phyloP scores from a whole-genome alignment of 2,888 invertebrate species.

The Cosmia trapezina region DNA sequence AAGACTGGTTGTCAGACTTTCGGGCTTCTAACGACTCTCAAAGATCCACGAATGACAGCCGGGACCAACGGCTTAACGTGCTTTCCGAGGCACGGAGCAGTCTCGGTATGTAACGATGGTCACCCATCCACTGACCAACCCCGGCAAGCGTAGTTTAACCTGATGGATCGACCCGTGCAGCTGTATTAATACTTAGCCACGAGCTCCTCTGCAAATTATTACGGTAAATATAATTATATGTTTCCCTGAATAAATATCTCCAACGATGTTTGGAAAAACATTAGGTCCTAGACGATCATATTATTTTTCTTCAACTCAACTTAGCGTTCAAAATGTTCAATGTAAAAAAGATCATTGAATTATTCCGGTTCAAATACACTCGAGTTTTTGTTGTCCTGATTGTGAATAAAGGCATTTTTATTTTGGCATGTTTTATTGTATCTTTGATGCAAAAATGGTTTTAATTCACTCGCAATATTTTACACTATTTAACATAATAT shows the following conservation, averaged over 20 bases:
- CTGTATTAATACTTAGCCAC: too few species aligned
- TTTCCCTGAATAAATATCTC: background rate
- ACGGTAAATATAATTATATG: background rate
- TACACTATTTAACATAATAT: background rate
- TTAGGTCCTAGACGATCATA: background rate
- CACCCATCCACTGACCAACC: too few species aligned
- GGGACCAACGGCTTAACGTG: too few species aligned
- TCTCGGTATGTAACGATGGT: too few species aligned
- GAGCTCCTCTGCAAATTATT: too few species aligned
- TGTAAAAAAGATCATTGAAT: conserved; percentile 13
- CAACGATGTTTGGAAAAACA: conserved; percentile 6
- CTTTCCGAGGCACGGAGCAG: too few species aligned
- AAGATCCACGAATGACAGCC: too few species aligned
- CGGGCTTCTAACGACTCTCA: too few species aligned
- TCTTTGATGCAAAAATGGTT: background rate
- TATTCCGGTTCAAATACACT: conserved; percentile 23
- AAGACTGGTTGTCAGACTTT: too few species aligned
- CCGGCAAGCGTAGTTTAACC: too few species aligned
- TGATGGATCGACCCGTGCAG: too few species aligned
- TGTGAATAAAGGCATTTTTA: background rate
- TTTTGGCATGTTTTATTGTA: background rate
- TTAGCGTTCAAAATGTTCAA: background rate
- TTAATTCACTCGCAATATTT: background rate
- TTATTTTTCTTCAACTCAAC: background rate
- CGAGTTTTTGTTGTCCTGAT: conserved; percentile 4